Base-by-base conservation (phyloP, 2,888 invertebrate genomes). In the Noctua comes region DNA sequence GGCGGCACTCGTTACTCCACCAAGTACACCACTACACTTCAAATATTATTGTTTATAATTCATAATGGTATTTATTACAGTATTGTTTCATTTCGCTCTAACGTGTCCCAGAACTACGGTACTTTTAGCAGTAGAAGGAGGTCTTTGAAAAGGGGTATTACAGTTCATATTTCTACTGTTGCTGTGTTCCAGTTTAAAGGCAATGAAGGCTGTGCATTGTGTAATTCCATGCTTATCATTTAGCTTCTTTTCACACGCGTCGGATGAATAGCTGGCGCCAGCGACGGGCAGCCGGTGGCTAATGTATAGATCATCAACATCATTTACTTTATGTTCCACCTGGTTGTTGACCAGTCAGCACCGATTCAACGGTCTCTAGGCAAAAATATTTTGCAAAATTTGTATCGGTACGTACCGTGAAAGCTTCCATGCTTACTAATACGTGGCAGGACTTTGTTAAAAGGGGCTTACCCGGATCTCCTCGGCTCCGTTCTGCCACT, bases 1-100 rank as follows among this genome's bases (percentile, higher is more conserved):
- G 76, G 80, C 76, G 59, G 57, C 76, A 83, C 68, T 79, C 43
- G 73, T 66, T 73, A 74, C 68, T 64, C 64, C 57, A 54, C 57
- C 74, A 68, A 64, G 87, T 62, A 48, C 51, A 48, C 48, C 62
- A 68, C 78, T 59, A 65, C 68, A 64, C 68, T 68, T 86, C 16
- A 57, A 79, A 76, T 71, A 74, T 77, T 79, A 79, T 79, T 80
- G 78, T 86, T 84, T 75, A 79, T 74, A 69, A 69, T 86, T 82
- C 72, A 79, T 73, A 68, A 69, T 65, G 57, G 40, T 71, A 84
- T 79, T 83, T 80, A 84, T 79, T 72, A 70, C 76, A 51, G 66
- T 77, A 77, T 86, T 84, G 75, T 89, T 88, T 79, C 31, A 70
- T 80, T 76, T 73, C 11, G 51, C 70, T 57, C 21, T n/a, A 36